Conservation (phyloP, 2,888 invertebrate species). For the Mesochorus sp. region DNA sequence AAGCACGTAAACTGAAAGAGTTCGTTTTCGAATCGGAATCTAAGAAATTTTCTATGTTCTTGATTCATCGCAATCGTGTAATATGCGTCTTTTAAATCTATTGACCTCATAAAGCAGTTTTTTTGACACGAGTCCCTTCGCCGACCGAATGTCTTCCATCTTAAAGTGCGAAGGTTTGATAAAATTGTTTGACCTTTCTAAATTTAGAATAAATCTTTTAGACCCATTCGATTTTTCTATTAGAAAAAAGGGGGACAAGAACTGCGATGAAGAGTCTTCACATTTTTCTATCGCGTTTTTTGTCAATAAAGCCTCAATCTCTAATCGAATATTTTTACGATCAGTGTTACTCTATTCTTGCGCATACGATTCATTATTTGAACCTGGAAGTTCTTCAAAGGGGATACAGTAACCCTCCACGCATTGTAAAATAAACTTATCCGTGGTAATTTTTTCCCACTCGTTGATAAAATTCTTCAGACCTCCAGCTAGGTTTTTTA, state of each 20-base stretch:
- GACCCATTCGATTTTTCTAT: conserved; percentile 59
- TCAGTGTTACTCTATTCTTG: conserved; percentile 15
- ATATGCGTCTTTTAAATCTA: conserved; percentile 38
- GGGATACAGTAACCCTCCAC: conserved; percentile 5
- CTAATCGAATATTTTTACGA: conserved; percentile 20
- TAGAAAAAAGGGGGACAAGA: conserved; percentile 61
- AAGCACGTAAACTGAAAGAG: conserved; percentile 34
- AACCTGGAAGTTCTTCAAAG: conserved; percentile 10
- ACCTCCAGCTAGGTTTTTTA: conserved; percentile 18
- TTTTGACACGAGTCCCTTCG: conserved; percentile 21
- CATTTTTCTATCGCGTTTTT: conserved; percentile 26
- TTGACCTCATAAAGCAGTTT: neutral
- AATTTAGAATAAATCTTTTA: conserved; percentile 65
- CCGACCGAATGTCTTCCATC: conserved; percentile 66
- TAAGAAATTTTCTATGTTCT: conserved; percentile 18
- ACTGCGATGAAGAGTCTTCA: conserved; percentile 43
- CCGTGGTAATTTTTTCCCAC: conserved; percentile 31
- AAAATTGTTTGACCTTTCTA: conserved; percentile 65
- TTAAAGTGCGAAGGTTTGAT: conserved; percentile 66
- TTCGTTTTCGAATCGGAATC: conserved; percentile 17
- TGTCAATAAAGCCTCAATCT: conserved; percentile 16
- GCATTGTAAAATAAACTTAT: conserved; percentile 8
- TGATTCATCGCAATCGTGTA: neutral
- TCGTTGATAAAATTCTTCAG: conserved; percentile 13
- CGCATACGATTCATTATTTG: conserved; percentile 19